phyloP scores from a whole-genome alignment of 2,797 vertebrate genomes.

The Cirrhinus molitorella region DNA sequence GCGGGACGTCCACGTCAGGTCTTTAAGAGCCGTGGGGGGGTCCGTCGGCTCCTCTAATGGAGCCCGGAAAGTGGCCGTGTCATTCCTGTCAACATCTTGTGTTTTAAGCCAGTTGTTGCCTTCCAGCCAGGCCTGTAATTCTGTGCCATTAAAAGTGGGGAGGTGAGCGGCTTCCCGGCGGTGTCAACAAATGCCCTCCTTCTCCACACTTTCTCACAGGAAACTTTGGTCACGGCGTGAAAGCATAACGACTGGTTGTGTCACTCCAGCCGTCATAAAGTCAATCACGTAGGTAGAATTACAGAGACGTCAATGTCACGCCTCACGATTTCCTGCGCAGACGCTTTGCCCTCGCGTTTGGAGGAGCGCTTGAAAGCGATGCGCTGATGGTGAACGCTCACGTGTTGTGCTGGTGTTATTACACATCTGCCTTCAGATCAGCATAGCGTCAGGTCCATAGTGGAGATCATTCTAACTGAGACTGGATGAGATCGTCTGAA shows the following conservation, averaged over 20 bases:
- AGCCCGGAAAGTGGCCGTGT: constrained; percentile 75
- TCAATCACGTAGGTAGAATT: constrained; percentile 88
- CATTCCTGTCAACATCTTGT: constrained; percentile 85
- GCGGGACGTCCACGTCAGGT: constrained; percentile 67
- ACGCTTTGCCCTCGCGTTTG: background rate
- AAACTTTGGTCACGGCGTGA: constrained; percentile 83
- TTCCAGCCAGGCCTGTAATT: constrained; percentile 87
- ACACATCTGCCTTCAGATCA: background rate
- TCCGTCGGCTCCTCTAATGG: constrained; percentile 74
- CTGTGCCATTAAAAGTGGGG: constrained; percentile 84
- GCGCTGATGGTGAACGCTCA: background rate
- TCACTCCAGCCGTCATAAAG: constrained; percentile 92
- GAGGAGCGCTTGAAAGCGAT: background rate
- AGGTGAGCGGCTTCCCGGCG: constrained; percentile 16
- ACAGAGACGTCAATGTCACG: constrained; percentile 85
- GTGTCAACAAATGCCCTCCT: constrained; percentile 59
- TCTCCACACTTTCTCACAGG: constrained; percentile 61
- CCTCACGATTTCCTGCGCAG: background rate
- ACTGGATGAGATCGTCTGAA: background rate
- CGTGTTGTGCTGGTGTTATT: background rate
- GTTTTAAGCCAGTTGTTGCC: constrained; percentile 86
- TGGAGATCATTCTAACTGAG: background rate
- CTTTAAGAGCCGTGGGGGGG: constrained; percentile 72
- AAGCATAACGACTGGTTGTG: constrained; percentile 94
- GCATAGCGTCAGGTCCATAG: background rate